These are phyloP conservation scores for Spodoptera litura DNA, from an alignment of 1,140 invertebrate genomes.

Conservation along the genomic window DNA sequence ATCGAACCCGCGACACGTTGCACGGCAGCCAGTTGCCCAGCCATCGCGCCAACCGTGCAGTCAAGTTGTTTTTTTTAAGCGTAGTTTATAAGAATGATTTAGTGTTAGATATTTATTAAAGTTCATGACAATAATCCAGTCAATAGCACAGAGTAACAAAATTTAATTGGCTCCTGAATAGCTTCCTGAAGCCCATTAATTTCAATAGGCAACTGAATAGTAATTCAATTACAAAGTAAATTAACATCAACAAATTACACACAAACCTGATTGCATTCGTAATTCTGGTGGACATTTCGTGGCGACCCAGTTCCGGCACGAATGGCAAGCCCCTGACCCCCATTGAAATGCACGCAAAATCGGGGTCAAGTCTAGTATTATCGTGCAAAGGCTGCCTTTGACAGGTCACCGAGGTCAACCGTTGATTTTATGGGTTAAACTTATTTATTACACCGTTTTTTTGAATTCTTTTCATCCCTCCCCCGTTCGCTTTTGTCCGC, in stretches of 20 bases:
- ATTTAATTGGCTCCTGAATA: background rate
- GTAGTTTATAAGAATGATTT: too few species aligned
- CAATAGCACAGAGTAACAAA: too few species aligned
- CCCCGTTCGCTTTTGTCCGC: too few species aligned
- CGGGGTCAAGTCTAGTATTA: conserved; percentile 46
- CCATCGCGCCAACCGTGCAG: too few species aligned
- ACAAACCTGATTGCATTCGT: conserved; percentile 34
- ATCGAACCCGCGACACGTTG: too few species aligned
- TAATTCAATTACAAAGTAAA: background rate
- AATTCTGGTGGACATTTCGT: conserved; percentile 39
- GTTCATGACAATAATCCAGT: too few species aligned
- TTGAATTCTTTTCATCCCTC: too few species aligned
- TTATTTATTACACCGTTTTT: background rate
- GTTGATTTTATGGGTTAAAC: background rate
- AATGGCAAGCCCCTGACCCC: conserved; percentile 51
- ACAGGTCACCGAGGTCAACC: conserved; percentile 6
- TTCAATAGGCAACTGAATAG: background rate
- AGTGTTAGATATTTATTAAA: too few species aligned
- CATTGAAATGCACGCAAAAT: conserved; percentile 53
- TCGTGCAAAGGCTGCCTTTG: conserved; percentile 23
- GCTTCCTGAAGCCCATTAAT: background rate
- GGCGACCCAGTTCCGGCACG: conserved; percentile 24
- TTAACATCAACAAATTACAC: conserved; percentile 9
- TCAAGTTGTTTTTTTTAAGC: too few species aligned
- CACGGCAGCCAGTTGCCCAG: too few species aligned